Evolutionary conservation across 2,797 vertebrate genomes (phyloP).

Genomic region (Columba guinea): DNA sequence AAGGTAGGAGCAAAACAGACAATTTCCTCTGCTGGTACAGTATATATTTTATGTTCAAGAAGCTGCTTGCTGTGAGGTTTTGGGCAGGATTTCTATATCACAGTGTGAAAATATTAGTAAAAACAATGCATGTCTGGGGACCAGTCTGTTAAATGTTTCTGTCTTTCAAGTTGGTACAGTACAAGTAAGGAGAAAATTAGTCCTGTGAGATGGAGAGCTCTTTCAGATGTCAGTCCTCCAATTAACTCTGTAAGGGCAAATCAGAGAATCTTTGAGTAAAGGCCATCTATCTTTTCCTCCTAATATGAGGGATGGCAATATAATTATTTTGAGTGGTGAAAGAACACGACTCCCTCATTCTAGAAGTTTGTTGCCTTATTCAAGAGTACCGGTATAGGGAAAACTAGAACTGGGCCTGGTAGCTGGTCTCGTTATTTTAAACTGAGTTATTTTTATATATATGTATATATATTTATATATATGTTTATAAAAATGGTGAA

Average conservation of each 20-base stretch:
- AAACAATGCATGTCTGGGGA: conserved; percentile 17
- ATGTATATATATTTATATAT: too few relatives aligned
- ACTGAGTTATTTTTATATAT: not conserved
- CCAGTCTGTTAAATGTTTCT: conserved; percentile 4
- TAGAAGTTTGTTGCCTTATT: not conserved
- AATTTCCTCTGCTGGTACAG: not conserved
- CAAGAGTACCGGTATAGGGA: not conserved
- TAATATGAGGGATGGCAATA: not conserved
- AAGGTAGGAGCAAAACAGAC: not conserved
- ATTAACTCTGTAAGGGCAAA: conserved; percentile 7
- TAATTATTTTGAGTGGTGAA: not conserved
- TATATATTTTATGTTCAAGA: conserved; percentile 22
- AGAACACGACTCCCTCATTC: not conserved
- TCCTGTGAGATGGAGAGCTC: not conserved
- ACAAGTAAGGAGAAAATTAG: not conserved
- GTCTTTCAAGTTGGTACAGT: not conserved
- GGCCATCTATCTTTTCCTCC: not conserved
- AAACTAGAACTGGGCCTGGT: not conserved
- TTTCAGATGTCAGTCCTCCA: conserved; percentile 4
- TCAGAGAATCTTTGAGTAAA: not conserved
- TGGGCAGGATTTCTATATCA: not conserved
- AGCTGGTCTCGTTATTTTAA: not conserved
- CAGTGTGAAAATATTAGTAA: not conserved
- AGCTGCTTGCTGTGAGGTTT: not conserved
- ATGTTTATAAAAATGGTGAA: not conserved